phyloP scores from a whole-genome alignment of 2,113 vertebrate species.

The Bubo blakistoni region DNA sequence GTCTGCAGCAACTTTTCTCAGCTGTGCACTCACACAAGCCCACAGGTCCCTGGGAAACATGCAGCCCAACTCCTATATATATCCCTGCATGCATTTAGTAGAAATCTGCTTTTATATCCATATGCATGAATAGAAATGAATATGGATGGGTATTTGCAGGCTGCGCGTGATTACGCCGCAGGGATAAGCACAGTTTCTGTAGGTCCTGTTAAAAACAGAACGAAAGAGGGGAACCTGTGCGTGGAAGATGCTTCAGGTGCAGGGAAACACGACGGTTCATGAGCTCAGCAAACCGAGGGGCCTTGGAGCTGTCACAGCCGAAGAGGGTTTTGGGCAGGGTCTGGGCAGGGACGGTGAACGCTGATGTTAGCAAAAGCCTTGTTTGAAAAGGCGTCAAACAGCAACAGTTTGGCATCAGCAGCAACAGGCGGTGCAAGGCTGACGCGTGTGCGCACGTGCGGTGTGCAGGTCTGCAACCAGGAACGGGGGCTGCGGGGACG shows the following conservation, averaged over 20 bases:
- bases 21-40: neutral
- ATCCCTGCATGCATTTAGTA: neutral
- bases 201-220: neutral
- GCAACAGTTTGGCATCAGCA: neutral
- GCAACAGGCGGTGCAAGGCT: fast-evolving
- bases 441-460: fast-evolving
- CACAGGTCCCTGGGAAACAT: neutral
- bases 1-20: neutral
- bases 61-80: neutral
- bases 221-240: neutral
- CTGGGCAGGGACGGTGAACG: fast-evolving
- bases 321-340: neutral
- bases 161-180: fast-evolving
- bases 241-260: neutral
- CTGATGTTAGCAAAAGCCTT: neutral
- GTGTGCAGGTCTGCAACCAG: neutral
- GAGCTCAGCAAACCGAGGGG: neutral
- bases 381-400: neutral
- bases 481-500: neutral
- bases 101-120: fast-evolving
- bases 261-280: fast-evolving
- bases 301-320: neutral
- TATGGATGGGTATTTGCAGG: neutral
- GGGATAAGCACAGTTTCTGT: neutral
- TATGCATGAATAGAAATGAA: neutral